These are phyloP conservation scores for Drosophila insularis DNA, from an alignment of 1,140 invertebrate species.

Conservation along the genomic window DNA sequence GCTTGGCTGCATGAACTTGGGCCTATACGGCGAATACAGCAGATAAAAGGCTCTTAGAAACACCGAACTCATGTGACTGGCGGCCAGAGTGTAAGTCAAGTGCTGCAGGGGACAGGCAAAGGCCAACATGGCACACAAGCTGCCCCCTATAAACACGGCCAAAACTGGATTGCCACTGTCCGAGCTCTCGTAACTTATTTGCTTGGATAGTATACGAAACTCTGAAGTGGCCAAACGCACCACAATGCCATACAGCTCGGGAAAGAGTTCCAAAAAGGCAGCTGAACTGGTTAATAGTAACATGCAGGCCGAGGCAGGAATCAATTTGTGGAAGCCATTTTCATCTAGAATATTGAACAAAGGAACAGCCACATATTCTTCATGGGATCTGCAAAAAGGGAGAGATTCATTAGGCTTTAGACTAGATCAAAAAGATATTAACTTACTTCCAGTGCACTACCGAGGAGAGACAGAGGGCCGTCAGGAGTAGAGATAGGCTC, in stretches of 20 bases:
- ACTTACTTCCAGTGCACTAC: conserved; percentile 73
- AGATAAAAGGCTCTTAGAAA: conserved; percentile 73
- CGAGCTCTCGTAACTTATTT: conserved; percentile 86
- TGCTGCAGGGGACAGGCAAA: conserved; percentile 86
- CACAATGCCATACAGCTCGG: conserved; percentile 84
- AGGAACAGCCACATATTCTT: conserved; percentile 84
- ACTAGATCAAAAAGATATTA: neutral
- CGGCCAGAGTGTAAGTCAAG: conserved; percentile 74
- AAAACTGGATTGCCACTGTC: conserved; percentile 87
- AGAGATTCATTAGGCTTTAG: no score
- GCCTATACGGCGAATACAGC: conserved; percentile 70
- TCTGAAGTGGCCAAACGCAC: conserved; percentile 85
- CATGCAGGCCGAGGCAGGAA: conserved; percentile 85
- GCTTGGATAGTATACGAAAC: conserved; percentile 86
- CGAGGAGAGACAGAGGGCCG: conserved; percentile 69
- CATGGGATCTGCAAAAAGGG: conserved; percentile 33
- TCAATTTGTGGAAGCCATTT: conserved; percentile 85
- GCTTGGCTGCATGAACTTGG: conserved; percentile 73
- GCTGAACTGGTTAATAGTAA: conserved; percentile 85
- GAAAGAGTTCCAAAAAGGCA: conserved; percentile 86
- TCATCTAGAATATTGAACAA: conserved; percentile 86
- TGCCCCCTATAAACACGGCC: conserved; percentile 87
- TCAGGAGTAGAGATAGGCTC: conserved; percentile 60
- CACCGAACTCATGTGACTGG: conserved; percentile 64
- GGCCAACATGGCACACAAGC: conserved; percentile 86